phyloP scores from a whole-genome alignment of 2,888 invertebrate genomes.

The Criorhina ranunculi region DNA sequence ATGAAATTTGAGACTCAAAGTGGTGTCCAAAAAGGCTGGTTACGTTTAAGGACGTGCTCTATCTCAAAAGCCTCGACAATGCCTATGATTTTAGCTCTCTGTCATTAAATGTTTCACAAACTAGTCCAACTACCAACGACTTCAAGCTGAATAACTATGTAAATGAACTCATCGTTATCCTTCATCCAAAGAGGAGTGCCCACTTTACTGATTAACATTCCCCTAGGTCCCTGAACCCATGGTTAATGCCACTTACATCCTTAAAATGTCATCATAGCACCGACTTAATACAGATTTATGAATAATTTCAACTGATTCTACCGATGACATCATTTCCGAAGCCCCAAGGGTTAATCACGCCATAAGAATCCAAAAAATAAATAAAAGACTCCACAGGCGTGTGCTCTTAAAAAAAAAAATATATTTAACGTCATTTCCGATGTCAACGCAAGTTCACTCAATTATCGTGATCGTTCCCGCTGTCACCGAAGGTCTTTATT shows the following conservation, averaged over 20 bases:
- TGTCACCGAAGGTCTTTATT: constrained; percentile 49
- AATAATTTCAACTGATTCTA: not conserved
- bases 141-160: no score
- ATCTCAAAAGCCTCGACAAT: no score
- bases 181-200: not conserved
- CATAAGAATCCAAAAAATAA: constrained; percentile 12
- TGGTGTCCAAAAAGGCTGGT: no score
- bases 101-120: no score
- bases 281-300: not conserved
- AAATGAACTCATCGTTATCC: no score
- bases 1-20: no score
- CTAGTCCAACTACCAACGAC: no score
- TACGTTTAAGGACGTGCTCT: no score
- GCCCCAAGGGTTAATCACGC: constrained; percentile 37
- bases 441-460: constrained; percentile 66
- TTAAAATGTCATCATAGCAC: not conserved
- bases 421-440: constrained; percentile 48
- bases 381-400: constrained; percentile 11
- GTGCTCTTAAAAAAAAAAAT: constrained; percentile 37
- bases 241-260: not conserved
- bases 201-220: not conserved
- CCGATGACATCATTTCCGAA: constrained; percentile 37
- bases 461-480: constrained; percentile 58
- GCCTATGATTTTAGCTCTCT: no score
- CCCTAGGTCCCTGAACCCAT: not conserved